phyloP scores from a whole-genome alignment of 2,797 vertebrate species.

The Notolepis coatsorum region DNA sequence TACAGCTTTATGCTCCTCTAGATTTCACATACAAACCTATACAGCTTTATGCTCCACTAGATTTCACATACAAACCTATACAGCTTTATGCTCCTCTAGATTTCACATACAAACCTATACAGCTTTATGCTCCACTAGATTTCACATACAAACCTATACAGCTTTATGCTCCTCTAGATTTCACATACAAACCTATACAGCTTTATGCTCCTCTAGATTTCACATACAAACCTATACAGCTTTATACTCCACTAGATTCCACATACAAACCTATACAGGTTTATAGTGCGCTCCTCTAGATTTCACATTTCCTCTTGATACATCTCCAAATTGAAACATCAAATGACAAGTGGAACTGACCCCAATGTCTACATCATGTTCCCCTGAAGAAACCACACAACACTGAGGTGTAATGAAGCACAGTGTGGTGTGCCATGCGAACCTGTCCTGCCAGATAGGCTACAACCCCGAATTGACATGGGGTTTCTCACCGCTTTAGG shows the following conservation, averaged over 20 bases:
- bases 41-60: constrained; percentile 39
- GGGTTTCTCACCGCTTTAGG: constrained; percentile 38
- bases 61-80: constrained; percentile 35
- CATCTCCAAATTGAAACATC: constrained; percentile 25
- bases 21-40: constrained; percentile 32
- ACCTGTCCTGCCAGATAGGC: too few relatives aligned
- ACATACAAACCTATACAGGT: constrained; percentile 35
- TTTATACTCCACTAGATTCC: constrained; percentile 23
- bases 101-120: constrained; percentile 34
- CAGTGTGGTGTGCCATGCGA: constrained; percentile 54
- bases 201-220: constrained; percentile 38
- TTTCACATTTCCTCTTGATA: constrained; percentile 31
- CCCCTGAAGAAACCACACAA: constrained; percentile 53
- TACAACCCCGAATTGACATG: constrained; percentile 56
- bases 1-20: constrained; percentile 40
- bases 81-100: constrained; percentile 37
- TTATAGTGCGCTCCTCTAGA: constrained; percentile 40
- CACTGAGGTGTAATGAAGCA: constrained; percentile 46
- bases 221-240: constrained; percentile 32
- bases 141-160: constrained; percentile 35
- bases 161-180: constrained; percentile 38
- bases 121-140: constrained; percentile 38
- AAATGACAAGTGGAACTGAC: constrained; percentile 36
- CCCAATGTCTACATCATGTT: constrained; percentile 28
- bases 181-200: constrained; percentile 33